Evolutionary conservation across 1,140 invertebrate genomes (phyloP).

Genomic region (Gryon sp.): DNA sequence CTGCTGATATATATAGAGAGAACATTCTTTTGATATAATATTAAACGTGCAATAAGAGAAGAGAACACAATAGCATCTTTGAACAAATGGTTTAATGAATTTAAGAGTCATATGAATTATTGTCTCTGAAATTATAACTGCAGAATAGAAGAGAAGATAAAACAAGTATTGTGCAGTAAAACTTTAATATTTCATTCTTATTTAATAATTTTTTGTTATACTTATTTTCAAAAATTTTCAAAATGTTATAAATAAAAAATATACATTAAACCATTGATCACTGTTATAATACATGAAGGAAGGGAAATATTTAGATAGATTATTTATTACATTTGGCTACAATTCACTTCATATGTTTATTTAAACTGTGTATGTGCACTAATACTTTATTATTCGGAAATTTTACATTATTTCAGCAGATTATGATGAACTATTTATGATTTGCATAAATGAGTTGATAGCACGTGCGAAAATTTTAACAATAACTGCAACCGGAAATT

Average conservation of each 20-base stretch:
- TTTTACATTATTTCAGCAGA: conserved; percentile 16
- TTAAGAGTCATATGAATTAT: not conserved
- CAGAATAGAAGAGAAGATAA: no score
- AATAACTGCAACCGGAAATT: conserved; percentile 49
- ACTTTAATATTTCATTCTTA: no score
- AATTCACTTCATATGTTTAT: no score
- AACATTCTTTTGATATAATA: conserved; percentile 5
- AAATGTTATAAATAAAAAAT: no score
- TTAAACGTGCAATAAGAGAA: conserved; percentile 4
- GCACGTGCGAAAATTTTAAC: conserved; percentile 27
- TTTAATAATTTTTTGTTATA: no score
- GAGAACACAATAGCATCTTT: not conserved
- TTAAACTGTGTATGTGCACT: no score
- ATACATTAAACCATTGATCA: no score
- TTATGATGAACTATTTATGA: conserved; percentile 33
- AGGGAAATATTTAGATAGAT: no score
- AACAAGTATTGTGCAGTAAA: no score
- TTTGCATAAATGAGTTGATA: conserved; percentile 50
- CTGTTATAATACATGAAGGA: no score
- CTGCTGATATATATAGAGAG: conserved; percentile 22
- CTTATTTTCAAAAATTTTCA: no score
- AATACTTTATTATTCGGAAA: conserved; percentile 31
- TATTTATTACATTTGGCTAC: no score
- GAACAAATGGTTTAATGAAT: conserved; percentile 11
- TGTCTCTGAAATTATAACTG: not conserved